Conservation (phyloP, 2,113 vertebrate genomes). For the Phrynosoma blainvillii region DNA sequence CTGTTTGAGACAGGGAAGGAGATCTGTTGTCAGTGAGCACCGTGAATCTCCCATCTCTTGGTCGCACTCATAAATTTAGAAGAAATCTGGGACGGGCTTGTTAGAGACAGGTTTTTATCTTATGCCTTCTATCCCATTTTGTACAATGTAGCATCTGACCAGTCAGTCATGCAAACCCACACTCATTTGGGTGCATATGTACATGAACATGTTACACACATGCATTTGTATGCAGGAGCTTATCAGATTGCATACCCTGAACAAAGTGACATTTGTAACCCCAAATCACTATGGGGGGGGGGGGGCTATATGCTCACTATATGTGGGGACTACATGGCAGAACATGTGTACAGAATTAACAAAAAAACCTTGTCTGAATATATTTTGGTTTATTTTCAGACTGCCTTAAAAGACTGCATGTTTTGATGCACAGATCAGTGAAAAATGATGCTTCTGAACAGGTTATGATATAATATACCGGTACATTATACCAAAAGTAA, state of each 20-base stretch:
- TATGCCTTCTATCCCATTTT: not conserved
- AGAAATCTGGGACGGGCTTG: not conserved
- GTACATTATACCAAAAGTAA: conserved; percentile 29
- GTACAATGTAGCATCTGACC: not conserved
- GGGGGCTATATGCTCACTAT: not conserved
- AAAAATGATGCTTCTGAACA: too few relatives aligned
- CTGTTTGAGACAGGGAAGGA: too few relatives aligned
- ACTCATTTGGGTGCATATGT: not conserved
- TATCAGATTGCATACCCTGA: not conserved
- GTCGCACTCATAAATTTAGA: not conserved
- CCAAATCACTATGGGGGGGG: not conserved
- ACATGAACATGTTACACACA: not conserved
- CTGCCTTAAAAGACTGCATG: not conserved
- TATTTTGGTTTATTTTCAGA: not conserved
- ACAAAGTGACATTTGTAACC: not conserved
- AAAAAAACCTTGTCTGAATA: not conserved
- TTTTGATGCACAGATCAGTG: not conserved
- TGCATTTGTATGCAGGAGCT: too few relatives aligned
- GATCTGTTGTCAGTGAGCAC: too few relatives aligned
- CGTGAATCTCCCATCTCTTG: too few relatives aligned
- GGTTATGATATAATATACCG: not conserved
- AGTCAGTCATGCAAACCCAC: not conserved
- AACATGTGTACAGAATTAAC: not conserved
- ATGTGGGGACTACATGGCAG: not conserved
- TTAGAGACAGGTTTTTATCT: not conserved